These are phyloP conservation scores for Drosophila fungiperda DNA, from an alignment of 2,888 invertebrate genomes.

Conservation along the genomic window DNA sequence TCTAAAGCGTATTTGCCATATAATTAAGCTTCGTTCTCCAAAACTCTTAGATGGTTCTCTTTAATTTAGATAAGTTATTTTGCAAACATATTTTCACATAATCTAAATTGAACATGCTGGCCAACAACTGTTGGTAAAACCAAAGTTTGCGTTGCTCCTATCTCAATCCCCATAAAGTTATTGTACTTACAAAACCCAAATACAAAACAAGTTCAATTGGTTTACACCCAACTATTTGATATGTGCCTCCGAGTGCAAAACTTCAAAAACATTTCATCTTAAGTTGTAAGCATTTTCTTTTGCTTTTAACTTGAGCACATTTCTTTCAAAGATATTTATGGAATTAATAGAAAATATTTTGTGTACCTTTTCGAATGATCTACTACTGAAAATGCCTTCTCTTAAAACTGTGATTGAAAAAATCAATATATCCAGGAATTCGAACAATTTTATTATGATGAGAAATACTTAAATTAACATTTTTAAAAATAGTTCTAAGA, in stretches of 20 bases:
- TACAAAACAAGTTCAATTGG: slow-evolving; percentile 1
- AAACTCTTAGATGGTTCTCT: slow-evolving; percentile 22
- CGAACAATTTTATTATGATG: background rate
- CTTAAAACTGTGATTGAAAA: slow-evolving; percentile 1
- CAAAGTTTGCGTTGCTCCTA: slow-evolving; percentile 50
- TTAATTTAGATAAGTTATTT: slow-evolving; percentile 37
- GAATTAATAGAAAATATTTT: slow-evolving; percentile 67
- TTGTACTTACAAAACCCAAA: slow-evolving; percentile 15
- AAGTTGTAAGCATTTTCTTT: slow-evolving; percentile 32
- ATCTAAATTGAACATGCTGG: slow-evolving; percentile 58
- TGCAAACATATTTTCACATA: slow-evolving; percentile 34
- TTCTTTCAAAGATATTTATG: slow-evolving; percentile 70
- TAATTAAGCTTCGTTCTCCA: slow-evolving; percentile 49
- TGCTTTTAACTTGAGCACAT: slow-evolving; percentile 39
- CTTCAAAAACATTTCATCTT: slow-evolving; percentile 71
- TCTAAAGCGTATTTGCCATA: slow-evolving; percentile 36
- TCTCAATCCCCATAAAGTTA: slow-evolving; percentile 64
- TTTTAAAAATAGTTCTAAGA: background rate
- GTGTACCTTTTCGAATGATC: slow-evolving; percentile 4
- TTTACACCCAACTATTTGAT: slow-evolving; percentile 49
- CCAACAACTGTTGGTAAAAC: slow-evolving; percentile 57
- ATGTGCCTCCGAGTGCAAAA: slow-evolving; percentile 33
- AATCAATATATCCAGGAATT: background rate
- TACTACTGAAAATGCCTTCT: background rate
- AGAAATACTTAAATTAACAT: background rate